A percentile compares a stretch with the other conserved stretches of the same genome.
phyloP scores from a whole-genome alignment of 37 sponge, comb jelly and placozoan genomes.

The Oopsacas minuta region DNA sequence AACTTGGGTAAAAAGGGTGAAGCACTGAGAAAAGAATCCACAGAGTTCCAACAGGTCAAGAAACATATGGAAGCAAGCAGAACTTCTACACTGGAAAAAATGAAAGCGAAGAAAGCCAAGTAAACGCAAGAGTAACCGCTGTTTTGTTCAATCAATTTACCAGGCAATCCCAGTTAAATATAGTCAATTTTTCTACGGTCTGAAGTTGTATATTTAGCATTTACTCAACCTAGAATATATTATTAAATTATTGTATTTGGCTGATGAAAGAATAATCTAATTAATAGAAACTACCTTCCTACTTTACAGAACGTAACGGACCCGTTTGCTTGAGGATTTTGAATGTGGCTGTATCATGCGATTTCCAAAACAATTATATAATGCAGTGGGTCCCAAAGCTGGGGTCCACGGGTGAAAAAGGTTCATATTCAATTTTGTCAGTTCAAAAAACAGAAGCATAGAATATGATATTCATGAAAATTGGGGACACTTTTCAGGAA shows the following conservation, averaged over 20 bases:
- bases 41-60: background rate
- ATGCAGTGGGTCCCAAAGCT: too few species aligned
- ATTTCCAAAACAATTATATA: too few species aligned
- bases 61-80: background rate
- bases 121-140: background rate
- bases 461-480: too few species aligned
- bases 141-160: background rate
- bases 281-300: too few species aligned
- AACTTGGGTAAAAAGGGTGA: conserved; percentile 66
- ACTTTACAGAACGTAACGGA: too few species aligned
- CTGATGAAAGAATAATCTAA: too few species aligned
- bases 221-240: background rate
- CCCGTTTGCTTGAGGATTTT: too few species aligned
- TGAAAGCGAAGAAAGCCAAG: background rate
- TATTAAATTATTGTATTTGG: background rate
- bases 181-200: background rate
- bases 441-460: too few species aligned
- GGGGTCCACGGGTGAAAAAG: too few species aligned
- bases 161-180: background rate
- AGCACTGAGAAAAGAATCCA: conserved; percentile 24
- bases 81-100: background rate
- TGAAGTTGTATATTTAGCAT: background rate
- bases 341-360: too few species aligned
- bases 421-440: too few species aligned
- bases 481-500: too few species aligned